phyloP scores from a whole-genome alignment of 2,113 vertebrate genomes.

The Syngnathus typhle region DNA sequence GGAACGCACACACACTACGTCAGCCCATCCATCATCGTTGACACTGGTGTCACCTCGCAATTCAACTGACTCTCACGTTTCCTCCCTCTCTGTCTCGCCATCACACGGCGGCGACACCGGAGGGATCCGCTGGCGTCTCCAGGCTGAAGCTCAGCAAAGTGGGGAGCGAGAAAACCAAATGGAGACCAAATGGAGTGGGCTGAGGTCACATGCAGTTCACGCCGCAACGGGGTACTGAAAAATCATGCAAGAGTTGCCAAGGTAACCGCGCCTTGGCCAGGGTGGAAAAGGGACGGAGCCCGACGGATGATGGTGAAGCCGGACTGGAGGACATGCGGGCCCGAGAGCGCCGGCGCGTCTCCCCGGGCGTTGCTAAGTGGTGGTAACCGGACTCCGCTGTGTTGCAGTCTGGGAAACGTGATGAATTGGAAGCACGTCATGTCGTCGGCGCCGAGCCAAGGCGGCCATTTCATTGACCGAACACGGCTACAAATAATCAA shows the following conservation, averaged over 20 bases:
- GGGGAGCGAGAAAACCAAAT: too few species aligned
- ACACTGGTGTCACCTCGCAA: slow-evolving; percentile 8
- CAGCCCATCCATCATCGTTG: slow-evolving; percentile 45
- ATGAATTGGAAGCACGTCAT: slow-evolving; percentile 52
- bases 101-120: slow-evolving; percentile 43
- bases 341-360: slow-evolving; percentile 25
- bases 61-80: too few species aligned
- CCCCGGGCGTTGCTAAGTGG: slow-evolving; percentile 59
- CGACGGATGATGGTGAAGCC: too few species aligned
- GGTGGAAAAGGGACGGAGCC: neutral
- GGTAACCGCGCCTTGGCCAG: neutral
- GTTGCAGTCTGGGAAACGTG: slow-evolving; percentile 65
- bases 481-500: slow-evolving; percentile 43
- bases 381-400: slow-evolving; percentile 63
- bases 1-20: slow-evolving; percentile 24
- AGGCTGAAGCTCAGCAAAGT: too few species aligned
- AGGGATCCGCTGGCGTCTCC: slow-evolving; percentile 42
- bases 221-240: neutral
- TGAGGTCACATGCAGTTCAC: neutral
- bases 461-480: slow-evolving; percentile 68
- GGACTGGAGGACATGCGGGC: neutral
- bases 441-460: slow-evolving; percentile 40
- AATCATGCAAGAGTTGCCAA: neutral
- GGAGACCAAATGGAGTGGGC: neutral
- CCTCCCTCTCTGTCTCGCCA: neutral